Conservation (phyloP, 2,888 invertebrate genomes). For the Hofmannophila pseudospretella region DNA sequence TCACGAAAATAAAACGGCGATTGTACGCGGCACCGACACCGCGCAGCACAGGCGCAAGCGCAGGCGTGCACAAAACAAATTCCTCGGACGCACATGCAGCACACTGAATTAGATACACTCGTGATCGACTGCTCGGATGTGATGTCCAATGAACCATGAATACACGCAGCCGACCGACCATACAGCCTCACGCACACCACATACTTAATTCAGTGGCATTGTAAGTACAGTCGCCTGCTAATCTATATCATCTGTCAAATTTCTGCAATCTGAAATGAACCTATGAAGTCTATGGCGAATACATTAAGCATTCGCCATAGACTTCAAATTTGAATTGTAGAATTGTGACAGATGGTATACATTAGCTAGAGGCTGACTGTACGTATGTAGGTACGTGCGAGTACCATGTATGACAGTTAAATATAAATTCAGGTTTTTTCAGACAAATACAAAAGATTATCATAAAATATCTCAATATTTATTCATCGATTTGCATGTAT, state of each 20-base stretch:
- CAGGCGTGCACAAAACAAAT: slow-evolving; percentile 68
- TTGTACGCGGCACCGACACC: slow-evolving; percentile 10
- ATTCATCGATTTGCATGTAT: neutral
- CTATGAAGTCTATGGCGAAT: too few species aligned
- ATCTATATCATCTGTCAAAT: too few species aligned
- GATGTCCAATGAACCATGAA: slow-evolving; percentile 51
- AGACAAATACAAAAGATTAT: neutral
- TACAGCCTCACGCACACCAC: slow-evolving; percentile 10
- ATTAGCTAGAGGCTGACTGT: too few species aligned
- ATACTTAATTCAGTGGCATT: too few species aligned
- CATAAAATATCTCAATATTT: neutral
- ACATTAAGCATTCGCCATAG: too few species aligned
- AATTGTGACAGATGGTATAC: too few species aligned
- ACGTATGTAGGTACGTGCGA: too few species aligned
- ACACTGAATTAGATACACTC: slow-evolving; percentile 71
- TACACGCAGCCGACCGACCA: slow-evolving; percentile 15
- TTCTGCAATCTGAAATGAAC: too few species aligned
- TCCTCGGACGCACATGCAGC: slow-evolving; percentile 63
- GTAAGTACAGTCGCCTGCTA: too few species aligned
- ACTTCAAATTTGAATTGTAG: too few species aligned
- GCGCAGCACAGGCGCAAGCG: slow-evolving; percentile 16
- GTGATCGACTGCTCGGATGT: slow-evolving; percentile 53
- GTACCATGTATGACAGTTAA: too few species aligned
- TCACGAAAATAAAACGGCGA: slow-evolving; percentile 62
- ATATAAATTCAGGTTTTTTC: too few species aligned